Base-by-base conservation (phyloP, 2,797 vertebrate genomes). In the Danio aesculapii region DNA sequence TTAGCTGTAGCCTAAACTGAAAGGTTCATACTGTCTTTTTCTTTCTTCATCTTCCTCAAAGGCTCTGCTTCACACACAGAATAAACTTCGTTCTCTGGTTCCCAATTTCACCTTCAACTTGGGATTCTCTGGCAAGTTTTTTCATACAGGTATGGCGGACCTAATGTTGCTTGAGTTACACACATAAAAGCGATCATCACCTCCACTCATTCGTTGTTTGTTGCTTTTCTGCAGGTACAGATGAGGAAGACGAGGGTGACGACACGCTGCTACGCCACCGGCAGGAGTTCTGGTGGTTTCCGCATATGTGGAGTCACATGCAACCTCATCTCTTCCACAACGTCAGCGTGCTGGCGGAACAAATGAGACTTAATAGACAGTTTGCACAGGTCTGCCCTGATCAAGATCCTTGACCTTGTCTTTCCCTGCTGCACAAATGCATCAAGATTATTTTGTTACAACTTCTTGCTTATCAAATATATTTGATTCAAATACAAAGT, bases 71-170 rank as follows among this genome's bases (percentile, higher is more conserved):
- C 95, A 92, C 87, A 97, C 97, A 16, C 98, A 99, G 91, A 96
- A 92, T 90, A 99, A 98, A 90, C 94, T 99, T 85, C 95, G 96
- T 91, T 92, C 93, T 5, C 92, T 99, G 88, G 97, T 99, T 41
- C 97, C 97, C 74, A 96, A 98, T 89, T 99, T 99, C 89, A 99
- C 98, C 81, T 99, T 99, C 90, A 99, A 99, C 86, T 88, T 99
- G 91, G 98, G 98, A 81, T 99, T 99, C 91, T 99, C 98, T 77
- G 98, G 98, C 89, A 99, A 99, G 91, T 99, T 99, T 91, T 99
- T 85, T 67, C 84, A 87, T 21, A 85, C 86, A 82, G 86, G 86
- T 87, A 77, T 9, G 44, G 68, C 16, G 5, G 1, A 16, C 0
- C 17, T 41, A 12, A 17, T 46, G 6, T 43, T n/a, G 9, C 2